Evolutionary conservation across 92 coral and sea anemone species (phyloP), one percentile per base, ranked within the genome.

Genomic region (Montipora capitata): DNA sequence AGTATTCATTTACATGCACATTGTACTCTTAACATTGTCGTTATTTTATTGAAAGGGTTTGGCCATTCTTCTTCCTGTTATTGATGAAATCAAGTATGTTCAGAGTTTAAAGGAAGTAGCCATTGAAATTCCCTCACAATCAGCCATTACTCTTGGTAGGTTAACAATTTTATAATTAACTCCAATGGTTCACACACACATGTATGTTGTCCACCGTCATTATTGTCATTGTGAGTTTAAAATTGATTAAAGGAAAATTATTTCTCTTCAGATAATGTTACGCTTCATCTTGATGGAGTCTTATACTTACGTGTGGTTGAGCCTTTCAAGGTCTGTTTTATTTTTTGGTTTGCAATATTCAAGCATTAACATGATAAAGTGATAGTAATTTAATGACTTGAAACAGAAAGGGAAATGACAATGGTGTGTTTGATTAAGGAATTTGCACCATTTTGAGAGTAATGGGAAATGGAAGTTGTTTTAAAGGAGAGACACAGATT

Each of bases 81-180:
- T 95, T 79, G 99, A 97, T 80, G 98, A 95, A 7, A 95, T 97
- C 58, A 97, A 97, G 80, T 97, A 97, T 73, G 96, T 95, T 4
- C 99, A 97, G 65, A 97, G 97, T 79, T 91, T 97, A 20, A 97
- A 97, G 78, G 99, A 97, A 80, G 91, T 96, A 45, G 98, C 99
- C 51, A 95, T 94, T 66, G 99, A 97, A 80, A 96, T 97, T 66
- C 99, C 99, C 12, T 94, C 99, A 58, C 99, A 97, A 79, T 97
- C 99, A 49, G 99, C 99, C 13, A 97, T 95, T 68, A 97, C 99
- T 13, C 91, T 95, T 63, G 99, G 99, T 97, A 94, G 27, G 81
- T 57, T 8, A 8, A 40, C 27, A 2, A 27, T 27, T 27, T 27
- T 2, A 11, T 2, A 14, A 65, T 4, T 10, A 10, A 56, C n/a